Conservation (phyloP, 2,113 vertebrate genomes). For the Phalacrocorax aristotelis region DNA sequence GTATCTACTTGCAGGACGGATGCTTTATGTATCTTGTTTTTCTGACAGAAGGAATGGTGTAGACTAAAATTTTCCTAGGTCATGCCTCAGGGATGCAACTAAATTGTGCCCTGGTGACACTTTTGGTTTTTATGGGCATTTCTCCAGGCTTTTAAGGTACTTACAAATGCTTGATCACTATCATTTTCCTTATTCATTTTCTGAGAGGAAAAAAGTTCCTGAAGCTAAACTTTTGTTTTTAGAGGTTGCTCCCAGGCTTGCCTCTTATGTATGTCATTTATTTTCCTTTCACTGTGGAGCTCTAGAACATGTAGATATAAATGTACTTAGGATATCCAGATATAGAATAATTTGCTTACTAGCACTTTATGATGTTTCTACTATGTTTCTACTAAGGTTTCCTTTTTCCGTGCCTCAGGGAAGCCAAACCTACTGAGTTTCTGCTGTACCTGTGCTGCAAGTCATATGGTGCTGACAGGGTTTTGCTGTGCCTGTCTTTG, state of each 20-base stretch:
- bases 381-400: not conserved
- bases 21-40: not conserved
- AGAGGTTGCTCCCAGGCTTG: not conserved
- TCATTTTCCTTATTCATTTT: not conserved
- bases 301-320: not conserved
- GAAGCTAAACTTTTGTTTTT: not conserved
- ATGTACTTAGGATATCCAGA: not conserved
- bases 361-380: not conserved
- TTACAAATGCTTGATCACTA: not conserved
- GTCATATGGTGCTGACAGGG: not conserved
- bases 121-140: not conserved
- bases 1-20: not conserved
- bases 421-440: not conserved
- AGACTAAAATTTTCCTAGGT: not conserved
- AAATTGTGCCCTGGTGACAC: not conserved
- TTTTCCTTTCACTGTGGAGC: not conserved
- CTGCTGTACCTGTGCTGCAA: not conserved
- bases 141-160: not conserved
- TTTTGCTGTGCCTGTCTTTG: not conserved
- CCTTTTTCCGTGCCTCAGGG: not conserved
- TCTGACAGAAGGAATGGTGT: not conserved
- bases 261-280: not conserved
- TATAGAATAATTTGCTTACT: not conserved
- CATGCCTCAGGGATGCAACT: not conserved
- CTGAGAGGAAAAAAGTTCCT: not conserved